phyloP scores from a whole-genome alignment of 2,888 invertebrate species.

The Tigriopus californicus region DNA sequence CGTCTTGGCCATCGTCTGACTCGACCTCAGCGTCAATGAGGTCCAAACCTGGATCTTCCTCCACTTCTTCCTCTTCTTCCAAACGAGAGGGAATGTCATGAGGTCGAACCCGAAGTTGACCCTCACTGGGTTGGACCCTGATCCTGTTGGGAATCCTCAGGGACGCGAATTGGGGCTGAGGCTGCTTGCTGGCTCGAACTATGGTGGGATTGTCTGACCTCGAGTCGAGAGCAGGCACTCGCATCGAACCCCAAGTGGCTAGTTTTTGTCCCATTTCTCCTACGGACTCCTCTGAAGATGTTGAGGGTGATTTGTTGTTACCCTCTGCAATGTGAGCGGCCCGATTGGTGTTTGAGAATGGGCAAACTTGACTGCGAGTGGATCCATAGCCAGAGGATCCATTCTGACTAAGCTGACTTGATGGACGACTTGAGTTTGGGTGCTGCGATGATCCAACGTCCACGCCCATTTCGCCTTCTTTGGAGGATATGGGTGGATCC shows the following conservation, averaged over 20 bases:
- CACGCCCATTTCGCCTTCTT: too few relatives aligned
- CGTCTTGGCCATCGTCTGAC: not conserved
- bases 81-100: too few relatives aligned
- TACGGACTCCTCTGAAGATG: not conserved
- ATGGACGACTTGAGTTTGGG: constrained; percentile 24
- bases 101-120: not conserved
- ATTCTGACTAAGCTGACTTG: constrained; percentile 29
- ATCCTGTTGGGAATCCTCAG: constrained; percentile 1
- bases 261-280: not conserved
- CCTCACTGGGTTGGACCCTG: not conserved
- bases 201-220: not conserved
- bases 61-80: not conserved
- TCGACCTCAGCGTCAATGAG: constrained; percentile 8
- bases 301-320: not conserved
- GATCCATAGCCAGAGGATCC: constrained; percentile 31
- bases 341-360: not conserved
- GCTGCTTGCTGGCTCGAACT: not conserved
- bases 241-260: not conserved
- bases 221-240: not conserved
- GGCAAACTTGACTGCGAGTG: constrained; percentile 7
- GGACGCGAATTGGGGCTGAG: constrained; percentile 3
- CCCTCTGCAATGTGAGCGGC: not conserved
- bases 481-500: constrained; percentile 23
- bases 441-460: constrained; percentile 8
- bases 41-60: constrained; percentile 8